phyloP scores from a whole-genome alignment of 2,797 vertebrate species.

The Pangasius larnaudii region DNA sequence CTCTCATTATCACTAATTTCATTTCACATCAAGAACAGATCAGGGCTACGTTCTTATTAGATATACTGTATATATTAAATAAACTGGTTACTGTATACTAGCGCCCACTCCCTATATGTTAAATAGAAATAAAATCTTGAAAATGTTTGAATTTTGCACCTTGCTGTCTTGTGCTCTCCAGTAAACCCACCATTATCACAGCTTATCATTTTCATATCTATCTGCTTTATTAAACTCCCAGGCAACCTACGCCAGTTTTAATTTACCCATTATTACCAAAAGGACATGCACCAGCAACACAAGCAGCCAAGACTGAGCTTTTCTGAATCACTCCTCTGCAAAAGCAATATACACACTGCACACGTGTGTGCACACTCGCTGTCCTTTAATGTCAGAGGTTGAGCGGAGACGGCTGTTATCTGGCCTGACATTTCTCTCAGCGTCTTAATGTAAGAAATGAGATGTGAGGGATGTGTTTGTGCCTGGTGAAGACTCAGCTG shows the following conservation, averaged over 20 bases:
- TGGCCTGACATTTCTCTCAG: constrained; percentile 73
- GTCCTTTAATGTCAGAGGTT: constrained; percentile 65
- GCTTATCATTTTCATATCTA: constrained; percentile 43
- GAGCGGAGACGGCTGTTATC: constrained; percentile 68
- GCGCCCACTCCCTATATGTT: background rate
- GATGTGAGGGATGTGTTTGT: constrained; percentile 63
- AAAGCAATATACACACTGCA: constrained; percentile 54
- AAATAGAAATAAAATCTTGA: background rate
- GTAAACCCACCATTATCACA: constrained; percentile 43
- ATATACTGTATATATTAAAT: background rate
- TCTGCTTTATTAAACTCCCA: constrained; percentile 35
- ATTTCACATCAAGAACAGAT: background rate
- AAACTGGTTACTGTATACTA: background rate
- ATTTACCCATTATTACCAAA: constrained; percentile 55
- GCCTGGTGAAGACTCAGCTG: constrained; percentile 57
- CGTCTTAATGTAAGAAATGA: constrained; percentile 71
- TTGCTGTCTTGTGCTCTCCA: background rate
- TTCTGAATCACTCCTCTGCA: constrained; percentile 52
- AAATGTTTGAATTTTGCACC: background rate
- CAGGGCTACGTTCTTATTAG: background rate
- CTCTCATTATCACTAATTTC: background rate
- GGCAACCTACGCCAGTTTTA: constrained; percentile 47
- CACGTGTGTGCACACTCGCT: constrained; percentile 41
- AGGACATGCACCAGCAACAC: constrained; percentile 47
- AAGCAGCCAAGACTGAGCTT: constrained; percentile 51